Evolutionary conservation across 2,888 invertebrate species (phyloP).

Genomic region (Prosopocoilus inquinatus): DNA sequence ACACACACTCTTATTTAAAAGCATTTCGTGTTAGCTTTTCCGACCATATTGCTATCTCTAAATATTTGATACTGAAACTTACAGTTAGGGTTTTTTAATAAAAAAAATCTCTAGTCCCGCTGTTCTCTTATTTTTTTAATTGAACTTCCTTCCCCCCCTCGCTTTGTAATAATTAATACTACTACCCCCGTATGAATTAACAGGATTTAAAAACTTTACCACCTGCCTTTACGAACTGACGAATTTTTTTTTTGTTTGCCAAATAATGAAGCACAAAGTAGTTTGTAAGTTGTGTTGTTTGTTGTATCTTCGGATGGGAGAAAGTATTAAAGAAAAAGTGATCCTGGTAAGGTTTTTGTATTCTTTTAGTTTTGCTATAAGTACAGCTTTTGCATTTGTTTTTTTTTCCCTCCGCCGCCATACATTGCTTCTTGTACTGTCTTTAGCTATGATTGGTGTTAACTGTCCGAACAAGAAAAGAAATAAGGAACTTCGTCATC

Average conservation of each 20-base stretch:
- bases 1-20: conserved; percentile 27
- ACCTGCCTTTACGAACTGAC: conserved; percentile 14
- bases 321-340: conserved; percentile 27
- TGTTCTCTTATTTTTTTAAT: conserved; percentile 45
- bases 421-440: conserved; percentile 16
- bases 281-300: conserved; percentile 35
- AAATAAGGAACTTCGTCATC: conserved; percentile 1
- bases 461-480: conserved; percentile 30
- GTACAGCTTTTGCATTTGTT: conserved; percentile 17
- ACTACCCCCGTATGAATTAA: conserved; percentile 19
- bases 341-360: conserved; percentile 35
- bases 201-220: conserved; percentile 33
- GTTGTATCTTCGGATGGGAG: neutral
- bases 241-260: conserved; percentile 25
- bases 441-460: conserved; percentile 38
- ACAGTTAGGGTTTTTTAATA: conserved; percentile 54
- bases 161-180: conserved; percentile 3
- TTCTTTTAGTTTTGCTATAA: conserved; percentile 22
- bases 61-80: conserved; percentile 60
- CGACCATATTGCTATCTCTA: conserved; percentile 47
- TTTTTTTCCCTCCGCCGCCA: conserved; percentile 1
- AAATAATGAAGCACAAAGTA: conserved; percentile 34
- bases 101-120: conserved; percentile 70
- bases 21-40: conserved; percentile 60
- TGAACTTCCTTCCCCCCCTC: conserved; percentile 8